Evolutionary conservation across 1,140 invertebrate genomes (phyloP), one percentile per base, ranked within the genome.

Genomic region (Scylla paramamosain): DNA sequence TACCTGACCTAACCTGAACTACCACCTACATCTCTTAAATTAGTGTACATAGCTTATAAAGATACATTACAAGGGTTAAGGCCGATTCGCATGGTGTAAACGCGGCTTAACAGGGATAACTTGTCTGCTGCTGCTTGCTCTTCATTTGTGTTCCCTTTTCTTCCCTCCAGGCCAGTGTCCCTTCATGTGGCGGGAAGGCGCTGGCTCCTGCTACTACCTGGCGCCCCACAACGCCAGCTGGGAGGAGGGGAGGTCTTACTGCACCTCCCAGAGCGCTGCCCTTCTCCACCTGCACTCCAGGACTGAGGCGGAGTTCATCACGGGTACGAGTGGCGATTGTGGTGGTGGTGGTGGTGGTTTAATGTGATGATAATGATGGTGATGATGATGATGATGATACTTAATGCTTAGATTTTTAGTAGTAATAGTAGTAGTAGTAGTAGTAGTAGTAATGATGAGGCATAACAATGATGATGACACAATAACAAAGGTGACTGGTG

Each of bases 191-290:
- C 46, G 28, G 31, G 20, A 87, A 25, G 46, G 84, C 0, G 25
- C 48, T 0, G 93, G 82, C 25, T 87, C 84, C 8, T 93, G 93
- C 48, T 93, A 93, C 93, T 93, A 93, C 84, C 20, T 93, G 77
- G 93, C 93, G 16, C 4, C 31, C 7, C 93, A 93, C 93, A 93
- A 93, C 48, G 84, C 93, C 48, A 59, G 31, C 77, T 93, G 93
- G 93, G 46, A 87, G 83, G 48, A 52, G 0, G 86, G 93, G 0
- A 4, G 39, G 4, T 16, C 31, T 0, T 93, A 93, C 83, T 93
- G 93, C n/a, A 48, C 87, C 84, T 39, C 29, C 3, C 93, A 93
- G 48, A 84, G 93, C 29, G 86, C 93, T 3, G 39, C 20, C 6
- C 93, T 93, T 4, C 93, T 93, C 0, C 32, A 93, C 82, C 86